Percentiles rank a stretch among this genome's conserved stretches.
Conservation (phyloP, 2,113 vertebrate species). For the Clarias magur region DNA sequence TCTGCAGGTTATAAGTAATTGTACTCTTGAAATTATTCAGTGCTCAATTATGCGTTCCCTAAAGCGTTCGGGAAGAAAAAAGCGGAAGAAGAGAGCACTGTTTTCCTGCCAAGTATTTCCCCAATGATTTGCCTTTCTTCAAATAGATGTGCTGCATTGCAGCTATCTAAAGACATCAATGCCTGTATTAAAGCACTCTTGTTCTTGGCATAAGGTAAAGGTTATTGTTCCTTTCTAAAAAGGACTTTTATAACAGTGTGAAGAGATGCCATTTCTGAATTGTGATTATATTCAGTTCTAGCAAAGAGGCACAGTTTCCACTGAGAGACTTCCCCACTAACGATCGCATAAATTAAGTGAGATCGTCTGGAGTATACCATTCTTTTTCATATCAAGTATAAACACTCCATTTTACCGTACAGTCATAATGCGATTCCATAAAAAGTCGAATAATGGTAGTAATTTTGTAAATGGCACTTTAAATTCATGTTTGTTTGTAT, state of each 20-base stretch:
- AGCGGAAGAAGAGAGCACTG: not conserved
- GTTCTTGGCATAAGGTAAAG: conserved; percentile 41
- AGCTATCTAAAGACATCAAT: conserved; percentile 25
- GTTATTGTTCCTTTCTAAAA: not conserved
- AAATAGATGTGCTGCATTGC: conserved; percentile 17
- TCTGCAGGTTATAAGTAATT: not conserved
- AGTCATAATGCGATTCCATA: not conserved
- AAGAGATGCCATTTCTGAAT: not conserved
- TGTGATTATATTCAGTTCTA: not conserved
- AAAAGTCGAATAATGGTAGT: not conserved
- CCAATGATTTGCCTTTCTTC: conserved; percentile 12
- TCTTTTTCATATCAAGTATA: not conserved
- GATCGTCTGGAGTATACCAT: not conserved
- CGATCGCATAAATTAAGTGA: not conserved
- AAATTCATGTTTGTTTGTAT: not conserved
- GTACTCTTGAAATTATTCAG: not conserved
- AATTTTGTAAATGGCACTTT: not conserved
- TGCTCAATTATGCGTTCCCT: not conserved
- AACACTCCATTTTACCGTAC: not conserved
- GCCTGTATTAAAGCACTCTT: conserved; percentile 31
- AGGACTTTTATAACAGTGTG: not conserved
- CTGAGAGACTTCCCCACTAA: not conserved
- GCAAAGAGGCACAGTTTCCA: not conserved
- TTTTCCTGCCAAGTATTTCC: conserved; percentile 29
- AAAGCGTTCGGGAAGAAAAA: not conserved